Base-by-base conservation (phyloP, 2,888 invertebrate genomes). In the Oithona nana region DNA sequence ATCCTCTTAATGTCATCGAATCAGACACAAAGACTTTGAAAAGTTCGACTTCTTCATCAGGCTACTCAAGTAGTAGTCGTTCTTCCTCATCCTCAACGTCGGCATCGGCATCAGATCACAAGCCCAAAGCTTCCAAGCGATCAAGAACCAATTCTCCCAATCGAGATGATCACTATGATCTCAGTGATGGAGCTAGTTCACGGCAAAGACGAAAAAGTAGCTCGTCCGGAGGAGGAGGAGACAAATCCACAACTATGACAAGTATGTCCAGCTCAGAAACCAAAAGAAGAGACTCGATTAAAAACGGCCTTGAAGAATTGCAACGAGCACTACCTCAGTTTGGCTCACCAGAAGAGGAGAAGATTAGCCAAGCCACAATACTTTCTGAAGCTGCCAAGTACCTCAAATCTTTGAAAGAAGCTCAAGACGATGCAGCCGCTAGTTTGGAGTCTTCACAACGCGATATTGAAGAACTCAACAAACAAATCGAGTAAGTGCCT, bases 301-400 rank as follows among this genome's bases (percentile, higher is more conserved):
- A 59, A 29, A 26, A 29, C 24, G 59, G 59, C 16, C 49, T 59
- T 6, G 59, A 59, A 22, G 59, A 59, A 6, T 28, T 59, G 6
- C 59, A 59, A 50, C 39, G 59, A 22, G 50, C 28, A 11, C 28
- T 59, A 28, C 59, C 59, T 48, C 59, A 59, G 22, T 26, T 59
- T 59, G 59, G 59, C 16, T 26, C 59, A 24, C 59, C 59, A 20
- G 59, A 59, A 28, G 59, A 59, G 28, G 59, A 59, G 50, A 59
- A 59, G 50, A 59, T 59, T 13, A 59, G 59, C 28, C 59, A 59
- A 50, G 59, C 59, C 26, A 59, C 28, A 11, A 50, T 59, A 6
- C 28, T 59, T 11, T 59, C 24, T 29, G 59, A 59, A 26, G 59
- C 59, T 59, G 59, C 28, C 13, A 59, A 59, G 24, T 59, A 48